Conservation (phyloP, 2,888 invertebrate species). For the Lutraria lutraria region DNA sequence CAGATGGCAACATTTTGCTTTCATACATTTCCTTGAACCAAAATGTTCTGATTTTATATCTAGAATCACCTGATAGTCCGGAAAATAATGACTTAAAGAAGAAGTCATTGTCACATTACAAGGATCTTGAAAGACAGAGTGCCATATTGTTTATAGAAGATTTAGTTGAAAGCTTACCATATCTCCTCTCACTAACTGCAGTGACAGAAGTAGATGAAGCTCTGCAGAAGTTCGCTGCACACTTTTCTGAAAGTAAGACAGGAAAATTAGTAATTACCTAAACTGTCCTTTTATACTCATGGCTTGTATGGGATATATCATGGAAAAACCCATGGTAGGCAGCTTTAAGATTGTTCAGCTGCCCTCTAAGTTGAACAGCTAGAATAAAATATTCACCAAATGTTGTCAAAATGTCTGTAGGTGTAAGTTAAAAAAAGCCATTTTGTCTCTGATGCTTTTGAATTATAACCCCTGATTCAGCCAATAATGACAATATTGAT, state of each 20-base stretch:
- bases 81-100: slow-evolving; percentile 12
- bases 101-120: slow-evolving; percentile 44
- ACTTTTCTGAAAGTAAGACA: slow-evolving; percentile 94
- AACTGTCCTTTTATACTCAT: too few species aligned
- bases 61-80: background rate
- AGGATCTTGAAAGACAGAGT: slow-evolving; percentile 92
- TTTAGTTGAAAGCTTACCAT: slow-evolving; percentile 92
- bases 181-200: slow-evolving; percentile 91
- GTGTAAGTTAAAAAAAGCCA: too few species aligned
- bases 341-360: too few species aligned
- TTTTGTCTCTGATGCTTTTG: too few species aligned
- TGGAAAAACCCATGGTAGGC: too few species aligned
- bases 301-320: too few species aligned
- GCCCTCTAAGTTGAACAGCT: too few species aligned
- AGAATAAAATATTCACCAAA: too few species aligned
- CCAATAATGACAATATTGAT: too few species aligned
- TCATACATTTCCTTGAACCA: background rate
- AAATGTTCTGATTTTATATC: background rate
- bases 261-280: background rate
- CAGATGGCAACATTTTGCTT: background rate
- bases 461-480: too few species aligned
- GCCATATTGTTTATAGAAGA: slow-evolving; percentile 94
- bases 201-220: slow-evolving; percentile 96
- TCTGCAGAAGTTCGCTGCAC: slow-evolving; percentile 96
- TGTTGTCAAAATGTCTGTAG: too few species aligned